Evolutionary conservation across 1,140 invertebrate species (phyloP).

Genomic region (Meteorus sp.): DNA sequence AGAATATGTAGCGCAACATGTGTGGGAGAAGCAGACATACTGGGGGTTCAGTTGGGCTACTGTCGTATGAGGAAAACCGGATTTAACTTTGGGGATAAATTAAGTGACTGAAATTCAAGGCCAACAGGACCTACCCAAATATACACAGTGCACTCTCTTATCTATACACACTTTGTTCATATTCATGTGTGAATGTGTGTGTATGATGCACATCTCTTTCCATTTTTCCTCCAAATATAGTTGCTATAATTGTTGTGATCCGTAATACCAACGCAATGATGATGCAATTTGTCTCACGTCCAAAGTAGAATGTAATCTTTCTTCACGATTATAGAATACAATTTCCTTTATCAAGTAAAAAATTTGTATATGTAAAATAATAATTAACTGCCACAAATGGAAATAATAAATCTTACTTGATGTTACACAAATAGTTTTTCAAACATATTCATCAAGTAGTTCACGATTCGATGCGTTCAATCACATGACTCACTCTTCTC

Average conservation of each 20-base stretch:
- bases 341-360: neutral
- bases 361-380: neutral
- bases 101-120: constrained; percentile 46
- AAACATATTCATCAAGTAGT: neutral
- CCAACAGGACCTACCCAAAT: constrained; percentile 39
- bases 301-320: too few species aligned
- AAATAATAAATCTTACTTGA: neutral
- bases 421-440: neutral
- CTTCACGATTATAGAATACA: too few species aligned
- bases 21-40: neutral
- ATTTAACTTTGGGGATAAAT: constrained; percentile 50
- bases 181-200: too few species aligned
- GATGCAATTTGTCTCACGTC: neutral
- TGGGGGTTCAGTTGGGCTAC: constrained; percentile 2
- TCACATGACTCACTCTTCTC: neutral
- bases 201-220: too few species aligned
- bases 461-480: neutral
- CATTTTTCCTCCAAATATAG: too few species aligned
- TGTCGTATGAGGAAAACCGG: constrained; percentile 44
- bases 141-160: constrained; percentile 31
- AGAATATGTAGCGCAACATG: neutral
- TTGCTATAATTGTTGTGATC: neutral
- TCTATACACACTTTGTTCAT: too few species aligned
- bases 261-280: neutral
- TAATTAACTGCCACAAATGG: neutral